Evolutionary conservation across 2,888 invertebrate species (phyloP).

Genomic region (Morpho deidamia): DNA sequence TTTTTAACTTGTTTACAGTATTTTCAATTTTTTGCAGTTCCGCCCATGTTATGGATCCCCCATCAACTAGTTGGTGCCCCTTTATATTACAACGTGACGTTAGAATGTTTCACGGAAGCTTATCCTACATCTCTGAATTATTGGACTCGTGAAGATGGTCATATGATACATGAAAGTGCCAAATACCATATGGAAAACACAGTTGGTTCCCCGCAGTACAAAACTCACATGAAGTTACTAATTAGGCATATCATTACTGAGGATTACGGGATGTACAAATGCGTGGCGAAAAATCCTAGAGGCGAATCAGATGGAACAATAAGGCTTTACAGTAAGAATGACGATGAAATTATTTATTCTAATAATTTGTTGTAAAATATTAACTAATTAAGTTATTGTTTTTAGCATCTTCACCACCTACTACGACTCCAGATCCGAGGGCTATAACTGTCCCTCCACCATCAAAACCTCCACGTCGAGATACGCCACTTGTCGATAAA

Average conservation of each 20-base stretch:
- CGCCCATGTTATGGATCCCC: slow-evolving; percentile 95
- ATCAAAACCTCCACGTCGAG: slow-evolving; percentile 63
- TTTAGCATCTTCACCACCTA: slow-evolving; percentile 87
- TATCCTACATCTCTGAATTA: slow-evolving; percentile 94
- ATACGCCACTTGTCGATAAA: slow-evolving; percentile 64
- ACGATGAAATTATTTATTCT: neutral
- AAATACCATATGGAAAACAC: slow-evolving; percentile 90
- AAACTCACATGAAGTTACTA: slow-evolving; percentile 91
- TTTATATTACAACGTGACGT: slow-evolving; percentile 87
- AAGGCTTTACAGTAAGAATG: slow-evolving; percentile 89
- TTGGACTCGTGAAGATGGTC: slow-evolving; percentile 92
- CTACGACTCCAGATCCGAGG: slow-evolving; percentile 87
- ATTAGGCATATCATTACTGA: slow-evolving; percentile 86
- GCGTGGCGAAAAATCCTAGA: slow-evolving; percentile 92
- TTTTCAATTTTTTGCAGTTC: slow-evolving; percentile 80
- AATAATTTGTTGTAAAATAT: no score
- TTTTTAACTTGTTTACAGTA: no score
- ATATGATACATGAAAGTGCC: slow-evolving; percentile 91
- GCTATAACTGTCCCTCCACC: slow-evolving; percentile 73
- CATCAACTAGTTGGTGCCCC: slow-evolving; percentile 94
- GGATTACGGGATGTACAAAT: slow-evolving; percentile 93
- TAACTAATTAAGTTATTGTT: slow-evolving; percentile 1
- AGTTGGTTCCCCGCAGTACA: slow-evolving; percentile 84
- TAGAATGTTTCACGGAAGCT: slow-evolving; percentile 94
- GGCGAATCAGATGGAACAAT: slow-evolving; percentile 95